Conservation (phyloP, 2,797 vertebrate genomes). For the Sarcophilus harrisii region DNA sequence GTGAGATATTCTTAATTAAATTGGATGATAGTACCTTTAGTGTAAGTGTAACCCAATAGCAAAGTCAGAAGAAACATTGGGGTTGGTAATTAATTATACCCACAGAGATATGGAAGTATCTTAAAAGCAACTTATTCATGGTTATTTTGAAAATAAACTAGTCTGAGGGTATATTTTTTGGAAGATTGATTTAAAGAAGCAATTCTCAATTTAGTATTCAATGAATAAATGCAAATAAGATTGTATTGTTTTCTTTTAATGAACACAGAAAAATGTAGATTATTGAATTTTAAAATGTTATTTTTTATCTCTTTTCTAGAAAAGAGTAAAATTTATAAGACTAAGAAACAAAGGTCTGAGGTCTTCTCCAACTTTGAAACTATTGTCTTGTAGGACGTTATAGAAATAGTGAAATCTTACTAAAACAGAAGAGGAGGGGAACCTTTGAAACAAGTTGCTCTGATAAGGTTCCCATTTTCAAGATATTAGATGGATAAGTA, state of each 20-base stretch:
- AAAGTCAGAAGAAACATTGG: constrained; percentile 9
- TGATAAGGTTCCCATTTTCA: neutral
- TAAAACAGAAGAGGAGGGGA: neutral
- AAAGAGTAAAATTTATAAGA: neutral
- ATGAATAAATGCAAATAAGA: neutral
- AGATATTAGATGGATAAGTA: neutral
- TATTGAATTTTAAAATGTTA: neutral
- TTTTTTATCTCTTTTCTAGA: neutral
- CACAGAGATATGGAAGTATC: neutral
- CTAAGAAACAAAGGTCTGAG: neutral
- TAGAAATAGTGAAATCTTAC: neutral
- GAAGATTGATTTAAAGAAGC: neutral
- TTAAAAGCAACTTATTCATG: neutral
- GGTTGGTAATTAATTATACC: neutral
- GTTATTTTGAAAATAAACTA: neutral
- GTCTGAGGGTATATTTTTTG: neutral
- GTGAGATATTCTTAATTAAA: constrained; percentile 18
- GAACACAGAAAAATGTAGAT: neutral
- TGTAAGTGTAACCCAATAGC: neutral
- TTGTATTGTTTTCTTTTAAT: neutral
- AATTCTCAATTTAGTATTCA: neutral
- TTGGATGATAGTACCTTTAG: neutral
- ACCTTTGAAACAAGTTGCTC: neutral
- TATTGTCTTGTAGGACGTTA: neutral
- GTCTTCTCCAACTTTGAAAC: neutral